Evolutionary conservation across 2,797 vertebrate species (phyloP), one percentile per base, ranked within the genome.

Genomic region (Mormyrops attenuatus): DNA sequence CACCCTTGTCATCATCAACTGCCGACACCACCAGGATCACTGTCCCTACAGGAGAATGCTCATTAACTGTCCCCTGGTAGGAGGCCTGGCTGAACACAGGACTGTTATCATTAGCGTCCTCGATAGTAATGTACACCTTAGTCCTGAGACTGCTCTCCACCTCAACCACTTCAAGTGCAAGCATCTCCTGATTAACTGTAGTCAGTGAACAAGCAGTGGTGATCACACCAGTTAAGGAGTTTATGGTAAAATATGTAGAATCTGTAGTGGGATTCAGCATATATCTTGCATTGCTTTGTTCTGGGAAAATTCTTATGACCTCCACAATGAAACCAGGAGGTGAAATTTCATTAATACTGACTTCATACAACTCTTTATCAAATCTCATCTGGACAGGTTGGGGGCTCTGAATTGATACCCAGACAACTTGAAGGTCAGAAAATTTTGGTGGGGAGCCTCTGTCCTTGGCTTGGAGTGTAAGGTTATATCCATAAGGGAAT

Each of bases 401-500:
- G 92, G 97, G 97, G 88, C 94, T 97, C 38, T 97, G 96, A 3
- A 97, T 95, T 49, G 94, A 92, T 91, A 99, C 90, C 20, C 96
- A 97, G 93, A 99, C 94, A 85, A 97, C 94, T 92, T 97, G 96
- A 1, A 95, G 94, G 20, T 97, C 95, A 1, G 98, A 99, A 94
- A 97, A 96, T 82, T 95, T 97, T 0, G 98, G 96, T 47, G 98
- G 98, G 53, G 89, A 92, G 47, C 98, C 99, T 93, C 97, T 96
- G 92, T 99, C 99, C 95, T 97, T 99, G 89, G 99, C 98, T 93
- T 99, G 98, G 3, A 99, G 94, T 0, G 98, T 99, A 92, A 99
- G 95, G 91, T 99, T 99, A 92, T 96, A 98, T 88, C 98, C 97
- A 86, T 96, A 97, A 3, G 97, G 96, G 85, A 97, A 97, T 90